These are phyloP conservation scores for Petaurus breviceps DNA, from an alignment of 2,113 vertebrate species.

Conservation along the genomic window DNA sequence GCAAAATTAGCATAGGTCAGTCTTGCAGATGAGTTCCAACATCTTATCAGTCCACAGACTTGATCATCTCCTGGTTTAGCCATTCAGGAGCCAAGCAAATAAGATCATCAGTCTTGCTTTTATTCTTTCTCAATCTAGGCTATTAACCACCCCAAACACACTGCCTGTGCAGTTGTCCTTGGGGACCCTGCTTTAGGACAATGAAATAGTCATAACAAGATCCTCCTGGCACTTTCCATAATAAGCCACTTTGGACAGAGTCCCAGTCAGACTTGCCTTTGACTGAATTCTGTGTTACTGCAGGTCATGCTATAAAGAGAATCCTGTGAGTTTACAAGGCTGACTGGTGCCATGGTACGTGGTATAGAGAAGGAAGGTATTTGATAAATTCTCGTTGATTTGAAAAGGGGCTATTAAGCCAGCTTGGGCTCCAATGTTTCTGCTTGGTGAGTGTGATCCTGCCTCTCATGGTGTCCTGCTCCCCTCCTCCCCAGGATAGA, in stretches of 20 bases:
- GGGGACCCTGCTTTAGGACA: background rate
- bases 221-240: constrained; percentile 13
- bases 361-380: background rate
- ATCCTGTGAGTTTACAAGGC: background rate
- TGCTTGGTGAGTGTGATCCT: background rate
- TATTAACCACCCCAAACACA: background rate
- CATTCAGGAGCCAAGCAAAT: background rate
- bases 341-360: background rate
- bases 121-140: background rate
- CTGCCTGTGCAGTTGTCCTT: background rate
- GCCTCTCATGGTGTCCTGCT: background rate
- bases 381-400: background rate
- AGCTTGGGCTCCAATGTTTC: background rate
- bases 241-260: background rate
- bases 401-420: background rate
- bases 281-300: background rate
- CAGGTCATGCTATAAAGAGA: background rate
- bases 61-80: background rate
- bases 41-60: accelerated
- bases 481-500: background rate
- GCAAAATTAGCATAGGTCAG: background rate
- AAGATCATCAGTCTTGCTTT: background rate
- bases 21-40: background rate
- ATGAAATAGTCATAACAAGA: constrained; percentile 24
- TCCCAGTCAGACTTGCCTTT: constrained; percentile 12